Evolutionary conservation across 1,140 invertebrate species (phyloP).

Genomic region (Brachionus manjavacas): DNA sequence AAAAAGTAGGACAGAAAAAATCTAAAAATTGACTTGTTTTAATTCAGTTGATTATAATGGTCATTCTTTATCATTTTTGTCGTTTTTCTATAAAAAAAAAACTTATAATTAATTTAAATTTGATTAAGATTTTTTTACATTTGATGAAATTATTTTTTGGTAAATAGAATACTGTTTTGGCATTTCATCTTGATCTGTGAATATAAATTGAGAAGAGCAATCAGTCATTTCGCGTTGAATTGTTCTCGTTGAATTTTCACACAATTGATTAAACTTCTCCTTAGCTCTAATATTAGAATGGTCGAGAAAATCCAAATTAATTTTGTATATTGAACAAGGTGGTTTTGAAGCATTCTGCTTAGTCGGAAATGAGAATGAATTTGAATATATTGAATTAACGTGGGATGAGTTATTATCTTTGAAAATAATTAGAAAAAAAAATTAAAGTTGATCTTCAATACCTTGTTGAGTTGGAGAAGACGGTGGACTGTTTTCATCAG

Average conservation of each 20-base stretch:
- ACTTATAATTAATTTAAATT: background rate
- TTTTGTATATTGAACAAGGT: constrained; percentile 22
- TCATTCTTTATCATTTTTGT: background rate
- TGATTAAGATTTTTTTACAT: background rate
- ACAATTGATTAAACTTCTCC: constrained; percentile 35
- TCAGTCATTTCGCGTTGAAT: constrained; percentile 27
- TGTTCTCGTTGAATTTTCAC: constrained; percentile 36
- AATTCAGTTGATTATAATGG: background rate
- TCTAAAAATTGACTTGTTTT: background rate
- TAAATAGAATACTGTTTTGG: constrained; percentile 39
- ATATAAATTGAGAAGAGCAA: constrained; percentile 33
- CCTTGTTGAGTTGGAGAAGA: constrained; percentile 15
- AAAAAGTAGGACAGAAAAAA: background rate
- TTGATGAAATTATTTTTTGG: constrained; percentile 39
- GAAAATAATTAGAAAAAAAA: background rate
- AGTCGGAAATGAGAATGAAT: background rate
- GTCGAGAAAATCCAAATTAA: constrained; percentile 14
- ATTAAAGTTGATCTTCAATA: background rate
- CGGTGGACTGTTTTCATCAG: constrained; percentile 25
- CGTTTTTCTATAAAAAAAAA: background rate
- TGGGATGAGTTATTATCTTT: background rate
- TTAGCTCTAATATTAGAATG: constrained; percentile 1
- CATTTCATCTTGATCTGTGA: constrained; percentile 10
- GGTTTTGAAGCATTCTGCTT: background rate
- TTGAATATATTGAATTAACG: background rate